phyloP scores from a whole-genome alignment of 2,113 vertebrate genomes.

The Cacatua alba region DNA sequence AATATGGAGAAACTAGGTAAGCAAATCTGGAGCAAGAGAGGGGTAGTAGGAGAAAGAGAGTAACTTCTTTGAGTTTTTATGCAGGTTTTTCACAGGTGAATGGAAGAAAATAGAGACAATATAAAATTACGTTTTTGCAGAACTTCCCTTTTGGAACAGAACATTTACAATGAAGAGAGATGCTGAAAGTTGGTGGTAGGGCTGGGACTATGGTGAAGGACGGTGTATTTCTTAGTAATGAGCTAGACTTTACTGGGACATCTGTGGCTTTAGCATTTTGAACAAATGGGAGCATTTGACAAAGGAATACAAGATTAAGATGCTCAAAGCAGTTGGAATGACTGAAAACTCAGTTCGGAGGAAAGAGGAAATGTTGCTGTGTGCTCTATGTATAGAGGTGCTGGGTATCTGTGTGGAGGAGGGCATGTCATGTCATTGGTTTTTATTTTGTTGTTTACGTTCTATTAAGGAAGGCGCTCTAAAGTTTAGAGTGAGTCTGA shows the following conservation, averaged over 20 bases:
- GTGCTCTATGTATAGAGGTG: not conserved
- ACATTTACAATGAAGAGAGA: not conserved
- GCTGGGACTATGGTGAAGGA: not conserved
- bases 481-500: not conserved
- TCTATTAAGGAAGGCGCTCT: not conserved
- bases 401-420: not conserved
- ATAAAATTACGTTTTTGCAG: not conserved
- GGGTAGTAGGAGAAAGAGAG: not conserved
- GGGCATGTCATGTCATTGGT: not conserved
- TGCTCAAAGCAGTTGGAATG: not conserved
- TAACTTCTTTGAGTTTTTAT: not conserved
- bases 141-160: not conserved
- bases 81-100: not conserved
- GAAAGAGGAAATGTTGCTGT: not conserved
- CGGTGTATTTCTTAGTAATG: not conserved
- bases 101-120: not conserved
- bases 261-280: not conserved
- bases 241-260: not conserved
- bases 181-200: not conserved
- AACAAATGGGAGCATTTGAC: not conserved
- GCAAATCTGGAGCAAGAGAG: not conserved
- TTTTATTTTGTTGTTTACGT: not conserved
- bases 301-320: not conserved
- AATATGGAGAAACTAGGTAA: not conserved
- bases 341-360: not conserved